Base-by-base conservation (phyloP, 92 coral and sea anemone species). In the Actinostola sp. region DNA sequence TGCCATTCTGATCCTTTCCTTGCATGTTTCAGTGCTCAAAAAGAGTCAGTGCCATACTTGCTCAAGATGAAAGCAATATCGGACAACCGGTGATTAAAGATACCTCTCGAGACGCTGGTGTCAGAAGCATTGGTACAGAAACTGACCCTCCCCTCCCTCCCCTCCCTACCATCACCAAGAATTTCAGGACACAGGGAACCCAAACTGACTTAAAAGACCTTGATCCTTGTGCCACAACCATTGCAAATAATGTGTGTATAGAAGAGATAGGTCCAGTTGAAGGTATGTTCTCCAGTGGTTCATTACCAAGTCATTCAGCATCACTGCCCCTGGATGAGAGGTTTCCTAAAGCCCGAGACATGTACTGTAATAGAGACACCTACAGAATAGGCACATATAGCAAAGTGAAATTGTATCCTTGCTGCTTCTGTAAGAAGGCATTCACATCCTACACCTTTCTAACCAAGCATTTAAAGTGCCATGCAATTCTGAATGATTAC, bases 111-210 rank as follows among this genome's bases (percentile, higher is more conserved):
- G 48, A 20, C 5, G 61, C 49, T 17, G 14, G 23, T 9, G 46
- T 57, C 41, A 56, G 66, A 58, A 71, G 66, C 42, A 57, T 71
- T 57, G 77, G 51, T n/a, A 71, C 77, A 12, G 77, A 71, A 55
- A 54, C 77, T 3, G 65, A 55, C 56, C 46, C 26, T 24, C 46
- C 63, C 6, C 48, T 63, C 21, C 51, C 52, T 3, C 21, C 57
- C 23, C 54, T 13, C 19, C 1, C 50, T 5, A n/a, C n/a, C n/a
- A n/a, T n/a, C n/a, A n/a, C 1, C 11, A 71, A 71, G 42, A 25
- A 23, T 4, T 53, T 71, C 28, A 71, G 30, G 11, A 71, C 77
- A 55, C 65, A 55, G 65, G 77, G 66, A 35, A 71, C 77, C 54
- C 77, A 71, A 34, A 71, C 77, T n/a, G 66, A 70, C 23, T 15